Evolutionary conservation across 2,888 invertebrate genomes (phyloP), one percentile per base, ranked within the genome.

Genomic region (Cryptocephalus moraei): DNA sequence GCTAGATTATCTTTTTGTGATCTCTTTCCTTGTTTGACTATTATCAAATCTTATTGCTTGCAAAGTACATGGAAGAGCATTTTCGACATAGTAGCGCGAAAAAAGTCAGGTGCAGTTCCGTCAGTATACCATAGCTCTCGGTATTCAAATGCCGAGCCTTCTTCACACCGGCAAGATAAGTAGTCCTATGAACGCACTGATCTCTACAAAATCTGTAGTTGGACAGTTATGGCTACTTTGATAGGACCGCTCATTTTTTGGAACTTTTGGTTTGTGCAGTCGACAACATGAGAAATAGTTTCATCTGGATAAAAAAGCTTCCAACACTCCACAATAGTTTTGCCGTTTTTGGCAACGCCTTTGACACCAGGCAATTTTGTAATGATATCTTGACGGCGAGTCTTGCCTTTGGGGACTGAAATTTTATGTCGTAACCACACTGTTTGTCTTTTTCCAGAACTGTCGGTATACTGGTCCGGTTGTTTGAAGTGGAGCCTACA

Each of bases 41-140:
- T 34, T 34, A 34, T 34, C 9, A 34, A n/a, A 34, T 34, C 54
- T 42, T 48, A 34, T 34, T 34, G 34, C 34, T 34, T 34, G 34
- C 34, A 45, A 9, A 55, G 32, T 34, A n/a, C 9, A 34, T 34
- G 34, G n/a, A 34, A 34, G n/a, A 9, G 34, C 34, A 9, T 34
- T 34, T 34, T 34, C 34, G 9, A 34, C 34, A 34, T 34, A 34
- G n/a, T n/a, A n/a, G n/a, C n/a, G n/a, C n/a, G n/a, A n/a, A n/a
- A n/a, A n/a, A n/a, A n/a, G n/a, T n/a, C n/a, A n/a, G n/a, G 34
- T 34, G 34, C 34, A 34, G 34, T 34, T 34, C n/a, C 9, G n/a
- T 34, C n/a, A 34, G 34, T 34, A 34, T 34, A 34, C 34, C 34
- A 34, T n/a, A 34, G 34, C 34, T 34, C n/a, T 34, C 34, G 34